Percentiles rank a stretch among this genome's conserved stretches.
These are phyloP conservation scores for Peribatodes rhomboidaria DNA, from an alignment of 2,888 invertebrate genomes.

Conservation along the genomic window DNA sequence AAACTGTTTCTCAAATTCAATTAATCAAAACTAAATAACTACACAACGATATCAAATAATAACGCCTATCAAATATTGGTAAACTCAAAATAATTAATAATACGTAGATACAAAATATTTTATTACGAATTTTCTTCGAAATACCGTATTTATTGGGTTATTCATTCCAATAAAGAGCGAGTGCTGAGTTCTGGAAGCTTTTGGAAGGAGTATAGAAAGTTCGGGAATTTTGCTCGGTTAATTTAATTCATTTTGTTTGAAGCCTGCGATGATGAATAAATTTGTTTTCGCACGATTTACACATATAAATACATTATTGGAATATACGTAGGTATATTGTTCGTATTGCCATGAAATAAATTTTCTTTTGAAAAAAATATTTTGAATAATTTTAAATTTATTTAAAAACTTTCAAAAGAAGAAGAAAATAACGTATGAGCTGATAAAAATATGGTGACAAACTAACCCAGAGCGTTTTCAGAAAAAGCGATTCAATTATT, in stretches of 20 bases:
- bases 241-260: conserved; percentile 29
- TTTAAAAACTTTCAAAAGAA: too few relatives aligned
- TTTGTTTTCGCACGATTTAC: conserved; percentile 2
- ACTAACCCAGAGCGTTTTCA: too few relatives aligned
- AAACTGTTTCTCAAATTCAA: too few relatives aligned
- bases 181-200: conserved; percentile 6
- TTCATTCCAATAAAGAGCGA: background rate
- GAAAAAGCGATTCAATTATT: too few relatives aligned
- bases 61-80: background rate
- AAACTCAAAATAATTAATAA: background rate
- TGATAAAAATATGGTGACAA: too few relatives aligned
- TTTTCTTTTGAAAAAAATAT: too few relatives aligned
- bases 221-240: conserved; percentile 19
- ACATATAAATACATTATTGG: background rate
- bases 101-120: background rate
- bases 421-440: too few relatives aligned
- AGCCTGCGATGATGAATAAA: conserved; percentile 3
- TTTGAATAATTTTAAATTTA: too few relatives aligned
- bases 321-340: background rate
- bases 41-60: background rate
- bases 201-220: conserved; percentile 13
- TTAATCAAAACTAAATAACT: too few relatives aligned
- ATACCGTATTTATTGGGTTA: conserved; percentile 13
- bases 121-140: background rate
- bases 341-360: background rate